A percentile compares a stretch with the other conserved stretches of the same genome.
These are phyloP conservation scores for Taeniopygia guttata DNA, from an alignment of 2,797 vertebrate genomes.

Conservation along the genomic window DNA sequence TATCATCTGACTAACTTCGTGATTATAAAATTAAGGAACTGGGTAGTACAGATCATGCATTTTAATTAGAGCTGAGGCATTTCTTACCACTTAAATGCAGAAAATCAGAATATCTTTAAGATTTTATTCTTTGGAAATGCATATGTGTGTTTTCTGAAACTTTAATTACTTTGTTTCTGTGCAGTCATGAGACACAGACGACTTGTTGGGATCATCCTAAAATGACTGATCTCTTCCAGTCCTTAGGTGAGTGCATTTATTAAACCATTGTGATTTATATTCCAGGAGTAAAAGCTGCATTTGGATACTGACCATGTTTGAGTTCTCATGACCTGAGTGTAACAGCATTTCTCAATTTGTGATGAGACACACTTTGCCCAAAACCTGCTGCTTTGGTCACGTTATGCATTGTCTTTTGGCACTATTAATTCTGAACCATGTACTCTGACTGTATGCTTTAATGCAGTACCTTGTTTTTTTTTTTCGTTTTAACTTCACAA, in stretches of 20 bases:
- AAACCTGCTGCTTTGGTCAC: neutral
- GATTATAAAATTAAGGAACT: neutral
- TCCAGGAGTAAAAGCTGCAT: neutral
- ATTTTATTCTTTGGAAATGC: neutral
- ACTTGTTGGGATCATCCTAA: constrained; percentile 99
- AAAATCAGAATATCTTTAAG: neutral
- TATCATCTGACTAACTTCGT: neutral
- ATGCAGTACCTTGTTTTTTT: neutral
- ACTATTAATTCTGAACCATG: neutral
- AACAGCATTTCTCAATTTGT: neutral
- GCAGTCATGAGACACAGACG: constrained; percentile 93
- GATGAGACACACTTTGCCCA: neutral
- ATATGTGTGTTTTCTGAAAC: neutral
- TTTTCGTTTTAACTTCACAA: neutral
- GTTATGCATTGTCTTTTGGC: neutral
- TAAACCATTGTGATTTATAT: neutral
- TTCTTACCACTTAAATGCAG: neutral
- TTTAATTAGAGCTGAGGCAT: neutral
- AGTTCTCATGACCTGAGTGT: neutral
- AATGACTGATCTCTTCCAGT: constrained; percentile 97
- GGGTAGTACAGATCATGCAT: neutral
- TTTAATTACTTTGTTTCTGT: constrained; percentile 39
- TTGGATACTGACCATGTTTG: neutral
- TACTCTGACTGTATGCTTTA: neutral
- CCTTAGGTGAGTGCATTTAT: constrained; percentile 82